Evolutionary conservation across 2,797 vertebrate species (phyloP), one percentile per base, ranked within the genome.

Genomic region (Diplodus sargus): DNA sequence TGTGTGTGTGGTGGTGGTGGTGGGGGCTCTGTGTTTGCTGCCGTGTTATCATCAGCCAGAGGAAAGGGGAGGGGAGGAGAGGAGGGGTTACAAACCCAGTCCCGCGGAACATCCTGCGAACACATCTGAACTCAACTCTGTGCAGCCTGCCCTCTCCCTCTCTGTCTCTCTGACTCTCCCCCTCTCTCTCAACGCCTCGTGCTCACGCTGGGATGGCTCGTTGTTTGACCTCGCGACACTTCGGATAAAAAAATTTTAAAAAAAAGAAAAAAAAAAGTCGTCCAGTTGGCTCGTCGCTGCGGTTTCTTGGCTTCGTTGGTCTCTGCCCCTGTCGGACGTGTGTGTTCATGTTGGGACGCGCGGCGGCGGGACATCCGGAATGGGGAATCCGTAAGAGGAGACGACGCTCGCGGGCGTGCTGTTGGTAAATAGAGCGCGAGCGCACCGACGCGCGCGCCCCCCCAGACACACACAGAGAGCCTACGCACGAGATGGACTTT

Each of bases 401-500:
- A 62, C 68, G 72, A 47, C 58, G 79, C 80, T 76, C 68, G 70
- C 71, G 69, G 70, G 42, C 58, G 73, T 34, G 75, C 78, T n/a
- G 71, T 74, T 56, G 56, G 63, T 77, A 80, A 67, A 81, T 30
- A 82, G 70, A 74, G 85, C 85, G 75, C 68, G 65, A 66, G 75
- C 81, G 78, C 81, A 70, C 58, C 43, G 22, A 72, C 60, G 67
- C 78, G 58, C 60, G 68, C 70, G 61, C 80, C 16, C 34, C 8
- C 34, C 8, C 34, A 34, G 28, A 28, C 1, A 34, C 34, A 9
- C 12, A 45, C 74, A 77, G 70, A 49, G 39, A 53, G n/a, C 13
- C 47, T 52, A 43, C 70, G 70, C 74, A 70, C 83, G 85, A 78
- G 70, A 95, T 96, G 95, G 95, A 95, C 80, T 90, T 95, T 52